Evolutionary conservation across 2,888 invertebrate genomes (phyloP), one percentile per base, ranked within the genome.

Genomic region (Drosophila fungiperda): DNA sequence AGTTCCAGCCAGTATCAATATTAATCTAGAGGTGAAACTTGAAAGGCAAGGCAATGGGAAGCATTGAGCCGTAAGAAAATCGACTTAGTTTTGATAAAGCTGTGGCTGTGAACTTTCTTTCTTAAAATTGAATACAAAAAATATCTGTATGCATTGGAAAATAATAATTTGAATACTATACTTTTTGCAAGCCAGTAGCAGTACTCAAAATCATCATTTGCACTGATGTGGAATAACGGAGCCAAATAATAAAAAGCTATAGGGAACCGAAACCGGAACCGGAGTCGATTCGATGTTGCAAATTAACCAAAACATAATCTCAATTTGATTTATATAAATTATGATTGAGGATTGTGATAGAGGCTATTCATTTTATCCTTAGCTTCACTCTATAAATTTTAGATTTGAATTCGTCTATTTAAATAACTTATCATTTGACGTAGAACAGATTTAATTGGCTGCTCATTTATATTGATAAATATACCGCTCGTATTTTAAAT

Each of bases 401-500:
- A 3, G 45, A 45, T 4, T 26, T 23, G 3, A 5, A 26, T 49
- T 49, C 1, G 49, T 49, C 23, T 17, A 26, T 20, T 38, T 26
- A 17, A 26, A 54, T 35, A 3, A 48, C 67, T 38, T 67, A 67
- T 66, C 68, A 67, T 55, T 33, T 67, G 68, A 67, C 67, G 54
- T 36, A 7, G 33, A 67, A 15, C 15, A 15, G 36, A 17, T 32
- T 42, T 48, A 53, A 69, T 69, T 53, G 33, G 33, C 20, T 61
- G 29, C 45, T 48, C 60, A 53, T 76, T 53, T 50, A 15, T 70
- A 54, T 58, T 61, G 53, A 53, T 33, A 54, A 59, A 64, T 48
- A 35, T 45, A 26, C 12, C 50, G 59, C 15, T 33, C 55, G 71
- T 53, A 63, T 64, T 71, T 74, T 59, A 74, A 73, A 59, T 76